Percentiles rank a stretch among this genome's conserved stretches.
phyloP scores from a whole-genome alignment of 2,797 vertebrate genomes.

The Eidolon dupreanum region DNA sequence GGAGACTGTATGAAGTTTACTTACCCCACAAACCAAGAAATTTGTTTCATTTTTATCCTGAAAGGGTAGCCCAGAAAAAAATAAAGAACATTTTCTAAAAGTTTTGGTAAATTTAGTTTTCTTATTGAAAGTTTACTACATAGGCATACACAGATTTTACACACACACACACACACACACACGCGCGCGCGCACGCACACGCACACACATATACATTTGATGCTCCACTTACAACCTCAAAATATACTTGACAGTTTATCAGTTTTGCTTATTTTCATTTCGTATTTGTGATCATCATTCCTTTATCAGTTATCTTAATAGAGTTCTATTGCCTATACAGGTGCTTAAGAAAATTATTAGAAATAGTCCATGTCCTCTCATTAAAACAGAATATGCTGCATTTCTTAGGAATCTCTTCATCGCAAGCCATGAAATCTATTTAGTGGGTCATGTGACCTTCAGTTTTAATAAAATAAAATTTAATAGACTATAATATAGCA shows the following conservation, averaged over 20 bases:
- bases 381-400: not conserved
- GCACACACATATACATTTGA: not conserved
- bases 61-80: not conserved
- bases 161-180: not conserved
- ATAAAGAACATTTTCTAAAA: not conserved
- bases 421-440: constrained; percentile 50
- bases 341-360: not conserved
- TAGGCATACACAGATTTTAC: not conserved
- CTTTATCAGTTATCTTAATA: not conserved
- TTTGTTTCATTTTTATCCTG: not conserved
- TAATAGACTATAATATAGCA: not conserved
- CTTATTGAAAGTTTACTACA: not conserved
- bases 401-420: not conserved
- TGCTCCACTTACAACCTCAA: not conserved
- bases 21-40: not conserved
- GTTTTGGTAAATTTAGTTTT: not conserved
- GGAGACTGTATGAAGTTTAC: not conserved
- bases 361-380: not conserved
- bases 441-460: constrained; percentile 19
- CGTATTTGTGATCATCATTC: not conserved
- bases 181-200: not conserved
- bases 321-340: not conserved
- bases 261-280: not conserved
- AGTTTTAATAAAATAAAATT: constrained; percentile 50
- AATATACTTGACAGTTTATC: not conserved